Evolutionary conservation across 2,888 invertebrate genomes (phyloP).

Genomic region (Oscheius onirici): DNA sequence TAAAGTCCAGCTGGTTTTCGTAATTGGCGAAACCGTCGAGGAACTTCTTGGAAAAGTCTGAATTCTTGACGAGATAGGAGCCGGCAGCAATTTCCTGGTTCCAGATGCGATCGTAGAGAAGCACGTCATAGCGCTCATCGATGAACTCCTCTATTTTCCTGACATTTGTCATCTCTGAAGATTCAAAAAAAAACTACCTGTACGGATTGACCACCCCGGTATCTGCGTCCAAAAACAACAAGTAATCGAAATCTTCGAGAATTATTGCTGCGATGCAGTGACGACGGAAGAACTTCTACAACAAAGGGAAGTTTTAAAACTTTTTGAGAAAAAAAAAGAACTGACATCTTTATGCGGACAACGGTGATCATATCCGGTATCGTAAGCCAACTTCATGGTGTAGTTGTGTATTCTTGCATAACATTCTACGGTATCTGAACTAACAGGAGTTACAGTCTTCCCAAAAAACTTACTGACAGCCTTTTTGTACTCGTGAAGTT

Average conservation of each 20-base stretch:
- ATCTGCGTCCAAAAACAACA: background rate
- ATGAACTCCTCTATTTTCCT: conserved; percentile 4
- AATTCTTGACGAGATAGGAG: background rate
- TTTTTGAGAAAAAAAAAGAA: background rate
- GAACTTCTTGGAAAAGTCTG: conserved; percentile 31
- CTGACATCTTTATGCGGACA: background rate
- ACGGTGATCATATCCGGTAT: background rate
- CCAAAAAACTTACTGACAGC: background rate
- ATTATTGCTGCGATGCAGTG: background rate
- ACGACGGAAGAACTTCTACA: background rate
- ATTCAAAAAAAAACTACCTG: background rate
- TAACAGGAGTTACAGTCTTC: background rate
- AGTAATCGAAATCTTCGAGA: background rate
- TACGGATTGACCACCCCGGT: background rate
- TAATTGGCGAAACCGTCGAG: conserved; percentile 45
- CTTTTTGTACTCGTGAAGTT: background rate
- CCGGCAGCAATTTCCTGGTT: conserved; percentile 7
- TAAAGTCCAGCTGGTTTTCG: conserved; percentile 36
- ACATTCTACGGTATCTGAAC: background rate
- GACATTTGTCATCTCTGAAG: background rate
- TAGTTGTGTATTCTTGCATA: background rate
- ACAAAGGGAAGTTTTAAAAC: background rate
- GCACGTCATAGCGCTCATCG: background rate
- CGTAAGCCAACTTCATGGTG: background rate
- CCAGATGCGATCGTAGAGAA: background rate